A percentile compares a stretch with the other conserved stretches of the same genome.
Conservation (phyloP, 2,797 vertebrate species). For the Trematomus bernacchii region DNA sequence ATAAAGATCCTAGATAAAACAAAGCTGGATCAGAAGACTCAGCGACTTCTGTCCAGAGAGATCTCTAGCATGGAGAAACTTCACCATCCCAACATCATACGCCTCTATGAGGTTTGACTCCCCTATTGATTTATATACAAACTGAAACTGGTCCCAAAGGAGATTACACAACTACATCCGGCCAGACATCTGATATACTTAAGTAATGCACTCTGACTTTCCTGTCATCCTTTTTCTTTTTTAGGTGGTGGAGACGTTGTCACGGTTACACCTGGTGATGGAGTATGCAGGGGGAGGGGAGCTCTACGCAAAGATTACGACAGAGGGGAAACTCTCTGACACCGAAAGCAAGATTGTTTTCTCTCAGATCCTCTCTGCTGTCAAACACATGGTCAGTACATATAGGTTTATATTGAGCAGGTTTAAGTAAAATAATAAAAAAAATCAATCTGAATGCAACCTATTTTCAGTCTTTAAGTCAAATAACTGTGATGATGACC, state of each 20-base stretch:
- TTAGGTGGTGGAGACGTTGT: conserved; percentile 94
- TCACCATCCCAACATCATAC: conserved; percentile 97
- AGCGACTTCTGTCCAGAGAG: conserved; percentile 93
- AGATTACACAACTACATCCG: not conserved
- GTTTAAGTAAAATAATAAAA: not conserved
- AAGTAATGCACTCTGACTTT: not conserved
- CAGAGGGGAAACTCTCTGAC: conserved; percentile 93
- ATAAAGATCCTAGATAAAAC: conserved; percentile 99
- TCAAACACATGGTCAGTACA: conserved; percentile 96
- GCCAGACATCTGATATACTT: not conserved
- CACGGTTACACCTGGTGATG: conserved; percentile 96
- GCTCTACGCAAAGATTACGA: conserved; percentile 96
- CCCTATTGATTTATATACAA: not conserved
- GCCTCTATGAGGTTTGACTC: conserved; percentile 90
- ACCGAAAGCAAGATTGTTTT: conserved; percentile 92
- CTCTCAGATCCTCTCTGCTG: conserved; percentile 96
- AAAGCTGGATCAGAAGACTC: conserved; percentile 96
- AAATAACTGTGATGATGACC: not conserved
- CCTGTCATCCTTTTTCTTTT: not conserved
- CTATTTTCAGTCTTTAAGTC: not conserved
- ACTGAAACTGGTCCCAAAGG: not conserved
- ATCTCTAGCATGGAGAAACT: conserved; percentile 99
- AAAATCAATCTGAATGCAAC: not conserved
- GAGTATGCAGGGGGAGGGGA: conserved; percentile 96
- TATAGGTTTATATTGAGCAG: not conserved